Conservation (phyloP, 2,888 invertebrate genomes). For the Sphecodes monilicornis region DNA sequence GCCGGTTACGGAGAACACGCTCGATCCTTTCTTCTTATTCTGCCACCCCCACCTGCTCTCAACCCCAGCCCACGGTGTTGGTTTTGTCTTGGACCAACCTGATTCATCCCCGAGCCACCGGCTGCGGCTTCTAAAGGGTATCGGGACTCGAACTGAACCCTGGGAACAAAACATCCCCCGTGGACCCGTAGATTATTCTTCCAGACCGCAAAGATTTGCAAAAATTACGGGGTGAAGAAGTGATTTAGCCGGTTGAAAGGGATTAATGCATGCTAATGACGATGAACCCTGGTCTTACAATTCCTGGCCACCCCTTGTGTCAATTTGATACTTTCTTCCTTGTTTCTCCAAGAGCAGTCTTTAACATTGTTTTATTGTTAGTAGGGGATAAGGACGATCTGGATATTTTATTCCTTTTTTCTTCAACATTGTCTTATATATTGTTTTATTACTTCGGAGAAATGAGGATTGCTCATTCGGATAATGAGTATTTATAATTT, state of each 20-base stretch:
- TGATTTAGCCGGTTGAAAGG: background rate
- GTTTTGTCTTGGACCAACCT: constrained; percentile 41
- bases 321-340: background rate
- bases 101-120: constrained; percentile 32
- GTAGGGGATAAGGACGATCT: background rate
- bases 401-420: too few species aligned
- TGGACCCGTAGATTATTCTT: constrained; percentile 4
- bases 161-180: background rate
- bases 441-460: too few species aligned
- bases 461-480: too few species aligned
- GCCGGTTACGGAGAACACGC: constrained; percentile 68
- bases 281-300: background rate
- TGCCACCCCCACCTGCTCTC: constrained; percentile 2
- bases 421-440: too few species aligned
- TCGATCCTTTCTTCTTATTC: constrained; percentile 53
- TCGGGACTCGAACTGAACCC: background rate
- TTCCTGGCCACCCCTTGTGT: background rate
- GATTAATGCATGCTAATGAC: background rate
- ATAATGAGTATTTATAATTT: too few species aligned
- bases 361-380: background rate
- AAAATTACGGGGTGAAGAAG: background rate
- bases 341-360: background rate
- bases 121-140: constrained; percentile 31
- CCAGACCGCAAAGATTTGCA: background rate
- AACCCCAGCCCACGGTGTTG: constrained; percentile 1